Base-by-base conservation (phyloP, 2,888 invertebrate species). In the Formica aserva region DNA sequence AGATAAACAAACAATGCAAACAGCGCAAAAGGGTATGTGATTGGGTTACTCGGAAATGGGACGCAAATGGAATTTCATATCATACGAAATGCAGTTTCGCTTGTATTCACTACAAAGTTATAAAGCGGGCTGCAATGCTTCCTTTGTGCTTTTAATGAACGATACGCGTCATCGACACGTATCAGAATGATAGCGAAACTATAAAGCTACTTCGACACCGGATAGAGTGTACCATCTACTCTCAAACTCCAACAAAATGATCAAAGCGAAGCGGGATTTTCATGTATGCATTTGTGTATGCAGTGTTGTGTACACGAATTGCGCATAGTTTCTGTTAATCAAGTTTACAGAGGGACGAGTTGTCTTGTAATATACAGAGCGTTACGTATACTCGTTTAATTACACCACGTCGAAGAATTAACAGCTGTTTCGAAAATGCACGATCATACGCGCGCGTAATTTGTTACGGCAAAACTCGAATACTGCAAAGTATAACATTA, bases 71-170 rank as follows among this genome's bases (percentile, higher is more conserved):
- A 60, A 80, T 60, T 72, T 32, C 78, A 45, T 41, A 65, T 76
- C 76, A 13, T 67, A 60, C 45, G 60, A 45, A 72, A 74, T 55
- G 41, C 45, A 9, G 15, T 38, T 38, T 41, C 45, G 57, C 76
- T 55, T 66, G 76, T 81, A 72, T 69, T 78, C 87, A 66, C 83
- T 35, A 69, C 38, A 60, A 78, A 87, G 89, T 89, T 84, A 82
- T 71, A 63, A 89, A 83, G 85, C 75, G 81, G n/a, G 57, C 62
- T n/a, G 38, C 26, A 35, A 18, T 29, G 45, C 38, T 74, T 52
- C 85, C 84, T 85, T 82, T 80, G 78, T 80, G 74, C 74, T 80
- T 80, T 80, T 80, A 80, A 80, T 80, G 78, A 80, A 80, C 60
- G 78, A 60, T 72, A 72, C 60, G 45, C 74, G 60, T 60, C 74